Conservation (phyloP, 23 tunicate genomes). For the Oikopleura vanhoeffeni region DNA sequence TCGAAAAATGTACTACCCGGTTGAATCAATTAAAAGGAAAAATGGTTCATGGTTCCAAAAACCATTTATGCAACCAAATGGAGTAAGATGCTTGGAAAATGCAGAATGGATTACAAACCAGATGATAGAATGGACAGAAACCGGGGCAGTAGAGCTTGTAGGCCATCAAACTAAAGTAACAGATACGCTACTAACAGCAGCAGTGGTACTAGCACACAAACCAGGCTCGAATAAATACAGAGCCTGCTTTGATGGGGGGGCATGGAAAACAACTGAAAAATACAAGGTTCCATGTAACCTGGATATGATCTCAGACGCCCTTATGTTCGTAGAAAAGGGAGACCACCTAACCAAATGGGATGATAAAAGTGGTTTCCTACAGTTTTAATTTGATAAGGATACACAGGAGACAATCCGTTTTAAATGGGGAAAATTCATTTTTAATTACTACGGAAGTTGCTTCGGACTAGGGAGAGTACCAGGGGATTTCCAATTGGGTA, state of each 20-base stretch:
- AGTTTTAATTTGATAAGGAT: neutral
- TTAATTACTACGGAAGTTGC: neutral
- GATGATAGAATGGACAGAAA: neutral
- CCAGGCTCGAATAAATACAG: neutral
- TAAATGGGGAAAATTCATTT: neutral
- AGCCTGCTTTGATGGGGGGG: neutral
- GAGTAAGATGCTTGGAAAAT: neutral
- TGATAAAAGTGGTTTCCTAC: constrained; percentile 4
- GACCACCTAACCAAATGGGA: neutral
- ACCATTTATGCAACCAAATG: neutral
- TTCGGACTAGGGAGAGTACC: neutral
- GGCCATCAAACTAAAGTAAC: neutral
- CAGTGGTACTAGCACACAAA: neutral
- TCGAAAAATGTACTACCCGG: neutral
- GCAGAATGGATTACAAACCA: neutral
- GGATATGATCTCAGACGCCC: neutral
- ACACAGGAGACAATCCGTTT: neutral
- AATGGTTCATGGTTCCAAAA: neutral
- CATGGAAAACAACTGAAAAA: neutral
- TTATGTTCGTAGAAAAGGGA: neutral
- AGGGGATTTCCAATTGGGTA: neutral
- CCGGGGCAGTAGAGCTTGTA: neutral
- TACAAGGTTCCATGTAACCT: neutral
- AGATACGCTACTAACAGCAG: neutral
- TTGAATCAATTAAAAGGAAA: neutral